These are phyloP conservation scores for Dexiosoma caninum DNA, from an alignment of 2,888 invertebrate species.

Conservation along the genomic window DNA sequence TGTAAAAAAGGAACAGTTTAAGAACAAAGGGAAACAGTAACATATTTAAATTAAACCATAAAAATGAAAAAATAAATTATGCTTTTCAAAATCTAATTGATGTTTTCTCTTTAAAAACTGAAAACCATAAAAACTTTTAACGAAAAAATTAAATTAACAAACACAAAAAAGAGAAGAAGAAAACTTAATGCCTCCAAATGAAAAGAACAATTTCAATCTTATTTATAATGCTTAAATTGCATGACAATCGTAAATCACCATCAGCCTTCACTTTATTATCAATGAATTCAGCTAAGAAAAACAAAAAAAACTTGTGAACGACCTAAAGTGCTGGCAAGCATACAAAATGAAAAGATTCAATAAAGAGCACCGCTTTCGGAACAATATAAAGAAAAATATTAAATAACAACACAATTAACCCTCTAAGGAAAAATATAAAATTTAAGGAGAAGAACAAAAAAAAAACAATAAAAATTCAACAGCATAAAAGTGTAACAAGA, in stretches of 20 bases:
- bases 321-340: neutral
- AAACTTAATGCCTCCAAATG: neutral
- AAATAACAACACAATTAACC: constrained; percentile 24
- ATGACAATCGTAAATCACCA: constrained; percentile 62
- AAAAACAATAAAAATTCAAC: neutral
- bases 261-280: constrained; percentile 43
- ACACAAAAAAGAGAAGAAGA: too few relatives aligned
- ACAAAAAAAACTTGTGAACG: constrained; percentile 15
- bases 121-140: neutral
- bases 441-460: too few relatives aligned
- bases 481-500: neutral
- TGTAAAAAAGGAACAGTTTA: neutral
- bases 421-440: neutral
- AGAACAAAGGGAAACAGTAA: too few relatives aligned
- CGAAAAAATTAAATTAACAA: too few relatives aligned
- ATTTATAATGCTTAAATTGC: constrained; percentile 58
- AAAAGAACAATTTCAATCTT: constrained; percentile 12
- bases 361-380: constrained; percentile 44
- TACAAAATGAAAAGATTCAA: constrained; percentile 46
- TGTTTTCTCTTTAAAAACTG: neutral
- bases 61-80: neutral
- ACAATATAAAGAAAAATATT: constrained; percentile 16
- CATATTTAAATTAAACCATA: neutral
- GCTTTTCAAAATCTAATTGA: constrained; percentile 7
- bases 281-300: constrained; percentile 31